Evolutionary conservation across 2,797 vertebrate species (phyloP), one percentile per base, ranked within the genome.

Genomic region (Manis javanica): DNA sequence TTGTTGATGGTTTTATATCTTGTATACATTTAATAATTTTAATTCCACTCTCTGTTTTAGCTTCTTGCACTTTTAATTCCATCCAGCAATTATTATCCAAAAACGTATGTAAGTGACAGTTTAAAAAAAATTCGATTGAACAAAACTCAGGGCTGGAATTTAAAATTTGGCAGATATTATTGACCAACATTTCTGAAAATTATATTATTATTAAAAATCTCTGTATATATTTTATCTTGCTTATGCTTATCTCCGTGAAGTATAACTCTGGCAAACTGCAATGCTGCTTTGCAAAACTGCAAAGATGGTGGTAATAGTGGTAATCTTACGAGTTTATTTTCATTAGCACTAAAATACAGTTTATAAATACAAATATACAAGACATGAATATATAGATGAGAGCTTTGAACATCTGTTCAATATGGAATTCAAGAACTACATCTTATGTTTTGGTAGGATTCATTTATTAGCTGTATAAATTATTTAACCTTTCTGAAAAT

Each of bases 401-500:
- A 82, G 34, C 12, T 68, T 68, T 7, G 8, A 89, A 61, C n/a
- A 29, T 91, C 16, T 91, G 8, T 77, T 93, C 29, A 85, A 21
- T 79, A 29, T 37, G 63, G 11, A 4, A 63, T 91, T 75, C 66
- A 91, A 57, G 31, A 81, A 19, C 49, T 51, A 46, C 2, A 7
- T 78, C 19, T 39, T 79, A 84, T 19, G 5, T 87, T 96, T 95
- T 84, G 77, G 21, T 81, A 69, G 61, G 21, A 78, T 82, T 90
- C 11, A 34, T 63, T 88, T 72, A 92, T 37, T 77, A 84, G 49
- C 51, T 78, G 5, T 85, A 31, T 89, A 78, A 71, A 90, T 87
- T 81, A 61, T 74, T 95, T 87, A 90, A 92, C 29, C 72, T 95
- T 96, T 90, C 18, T 66, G n/a, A 90, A 87, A 85, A 34, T 49